Evolutionary conservation across 2,113 vertebrate genomes (phyloP).

Genomic region (Paramormyrops kingsleyae): DNA sequence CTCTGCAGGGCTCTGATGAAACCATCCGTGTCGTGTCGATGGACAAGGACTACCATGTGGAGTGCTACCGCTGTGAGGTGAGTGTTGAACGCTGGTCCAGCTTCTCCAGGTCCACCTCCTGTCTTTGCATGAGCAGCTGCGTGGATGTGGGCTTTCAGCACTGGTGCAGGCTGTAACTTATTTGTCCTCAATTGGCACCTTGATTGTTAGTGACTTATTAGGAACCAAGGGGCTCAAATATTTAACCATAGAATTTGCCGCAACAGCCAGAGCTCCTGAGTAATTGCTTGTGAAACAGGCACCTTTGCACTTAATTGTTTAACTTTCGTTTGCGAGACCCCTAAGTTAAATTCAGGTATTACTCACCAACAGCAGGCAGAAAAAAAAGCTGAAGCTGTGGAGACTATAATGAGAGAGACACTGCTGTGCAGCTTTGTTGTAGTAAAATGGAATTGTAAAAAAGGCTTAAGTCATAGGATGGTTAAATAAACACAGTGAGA

Average conservation of each 20-base stretch:
- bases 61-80: constrained; percentile 94
- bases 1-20: constrained; percentile 86
- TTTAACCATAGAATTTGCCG: background rate
- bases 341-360: background rate
- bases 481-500: background rate
- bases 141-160: background rate
- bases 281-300: background rate
- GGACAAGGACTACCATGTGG: constrained; percentile 94
- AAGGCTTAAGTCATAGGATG: background rate
- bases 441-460: background rate
- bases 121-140: no score
- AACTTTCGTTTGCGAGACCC: background rate
- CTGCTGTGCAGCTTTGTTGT: background rate
- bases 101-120: background rate
- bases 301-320: background rate
- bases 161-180: background rate
- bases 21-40: constrained; percentile 94
- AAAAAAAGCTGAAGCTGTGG: background rate
- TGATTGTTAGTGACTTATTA: background rate
- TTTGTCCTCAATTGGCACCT: background rate
- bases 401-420: background rate
- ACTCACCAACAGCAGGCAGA: background rate
- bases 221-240: background rate
- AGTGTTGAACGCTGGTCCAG: constrained; percentile 27
- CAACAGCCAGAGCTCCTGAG: background rate